A percentile compares a stretch with the other conserved stretches of the same genome.
These are phyloP conservation scores for Azorinus chamasolen DNA, from an alignment of 2,888 invertebrate species.

Conservation along the genomic window DNA sequence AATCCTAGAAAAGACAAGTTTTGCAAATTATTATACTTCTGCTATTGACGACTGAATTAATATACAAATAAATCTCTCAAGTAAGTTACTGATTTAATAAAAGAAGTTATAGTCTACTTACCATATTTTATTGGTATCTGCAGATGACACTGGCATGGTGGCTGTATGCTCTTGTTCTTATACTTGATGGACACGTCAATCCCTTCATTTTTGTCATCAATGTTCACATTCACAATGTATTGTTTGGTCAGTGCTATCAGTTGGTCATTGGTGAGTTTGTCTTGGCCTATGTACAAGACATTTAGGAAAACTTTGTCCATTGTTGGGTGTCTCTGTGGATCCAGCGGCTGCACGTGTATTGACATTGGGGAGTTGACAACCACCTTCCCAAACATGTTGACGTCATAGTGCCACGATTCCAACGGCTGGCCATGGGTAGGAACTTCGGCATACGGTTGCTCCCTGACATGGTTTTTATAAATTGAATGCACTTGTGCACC, in stretches of 20 bases:
- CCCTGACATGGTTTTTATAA: too few species aligned
- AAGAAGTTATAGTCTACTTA: slow-evolving; percentile 49
- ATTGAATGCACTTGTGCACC: too few species aligned
- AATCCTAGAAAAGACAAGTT: too few species aligned
- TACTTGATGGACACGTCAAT: slow-evolving; percentile 55
- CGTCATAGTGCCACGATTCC: slow-evolving; percentile 67
- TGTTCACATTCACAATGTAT: slow-evolving; percentile 59
- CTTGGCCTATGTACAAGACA: slow-evolving; percentile 51
- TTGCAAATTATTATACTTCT: too few species aligned
- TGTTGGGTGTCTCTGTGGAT: slow-evolving; percentile 67
- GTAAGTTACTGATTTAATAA: background rate
- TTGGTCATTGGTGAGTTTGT: slow-evolving; percentile 19
- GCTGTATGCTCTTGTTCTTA: slow-evolving; percentile 38
- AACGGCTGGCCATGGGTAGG: slow-evolving; percentile 53
- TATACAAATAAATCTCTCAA: too few species aligned
- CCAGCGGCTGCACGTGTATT: slow-evolving; percentile 61
- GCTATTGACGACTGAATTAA: too few species aligned
- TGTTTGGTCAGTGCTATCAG: slow-evolving; percentile 48
- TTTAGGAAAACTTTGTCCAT: slow-evolving; percentile 70
- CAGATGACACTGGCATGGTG: slow-evolving; percentile 58
- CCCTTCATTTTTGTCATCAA: slow-evolving; percentile 46
- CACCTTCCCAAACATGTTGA: slow-evolving; percentile 58
- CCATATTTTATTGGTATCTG: slow-evolving; percentile 73
- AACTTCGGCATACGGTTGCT: too few species aligned
- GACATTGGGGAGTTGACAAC: slow-evolving; percentile 60